Conservation (phyloP, 2,113 vertebrate genomes). For the Lutjanus erythropterus region DNA sequence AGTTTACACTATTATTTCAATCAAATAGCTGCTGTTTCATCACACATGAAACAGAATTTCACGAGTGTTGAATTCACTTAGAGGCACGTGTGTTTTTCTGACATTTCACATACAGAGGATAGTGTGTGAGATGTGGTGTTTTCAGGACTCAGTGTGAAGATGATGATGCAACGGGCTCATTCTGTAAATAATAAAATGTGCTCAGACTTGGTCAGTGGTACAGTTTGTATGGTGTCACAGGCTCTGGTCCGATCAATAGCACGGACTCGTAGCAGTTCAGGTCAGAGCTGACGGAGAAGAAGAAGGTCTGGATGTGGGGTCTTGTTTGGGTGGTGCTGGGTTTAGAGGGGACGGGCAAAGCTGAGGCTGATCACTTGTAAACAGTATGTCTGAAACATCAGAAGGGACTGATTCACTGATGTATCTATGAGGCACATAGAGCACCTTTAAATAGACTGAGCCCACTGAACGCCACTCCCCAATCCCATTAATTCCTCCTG, state of each 20-base stretch:
- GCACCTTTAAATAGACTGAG: conserved; percentile 36
- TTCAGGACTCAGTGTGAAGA: not conserved
- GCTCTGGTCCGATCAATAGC: conserved; percentile 19
- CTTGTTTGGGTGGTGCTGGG: not conserved
- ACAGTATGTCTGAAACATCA: conserved; percentile 9
- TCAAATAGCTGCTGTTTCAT: too few relatives aligned
- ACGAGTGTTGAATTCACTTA: not conserved
- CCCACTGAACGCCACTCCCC: not conserved
- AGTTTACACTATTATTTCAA: too few relatives aligned
- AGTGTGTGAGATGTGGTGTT: not conserved
- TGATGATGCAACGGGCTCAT: not conserved
- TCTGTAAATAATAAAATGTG: not conserved
- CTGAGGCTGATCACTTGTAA: not conserved
- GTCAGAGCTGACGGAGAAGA: not conserved
- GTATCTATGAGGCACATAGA: conserved; percentile 14
- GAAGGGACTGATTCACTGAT: conserved; percentile 2
- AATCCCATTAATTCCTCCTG: not conserved
- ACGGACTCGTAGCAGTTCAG: not conserved
- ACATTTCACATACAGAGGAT: too few relatives aligned
- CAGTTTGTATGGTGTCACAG: not conserved
- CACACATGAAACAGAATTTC: too few relatives aligned
- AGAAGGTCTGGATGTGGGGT: not conserved
- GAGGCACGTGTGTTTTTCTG: not conserved
- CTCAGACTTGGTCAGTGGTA: not conserved
- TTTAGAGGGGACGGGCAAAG: not conserved